Conservation (phyloP, 2,797 vertebrate genomes). For the Sebastes wilsoni region DNA sequence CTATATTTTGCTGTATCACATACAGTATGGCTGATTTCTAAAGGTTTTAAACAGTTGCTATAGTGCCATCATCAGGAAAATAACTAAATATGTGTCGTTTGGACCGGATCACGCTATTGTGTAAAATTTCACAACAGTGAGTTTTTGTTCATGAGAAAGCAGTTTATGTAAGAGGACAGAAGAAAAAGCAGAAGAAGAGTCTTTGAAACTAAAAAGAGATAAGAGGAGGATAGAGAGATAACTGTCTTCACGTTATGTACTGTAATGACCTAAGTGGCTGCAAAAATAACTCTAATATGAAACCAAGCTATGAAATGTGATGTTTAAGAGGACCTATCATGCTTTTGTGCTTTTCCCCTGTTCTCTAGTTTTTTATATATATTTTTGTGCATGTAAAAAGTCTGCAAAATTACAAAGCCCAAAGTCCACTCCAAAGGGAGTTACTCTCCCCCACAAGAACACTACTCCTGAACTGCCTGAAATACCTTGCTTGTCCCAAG, state of each 20-base stretch:
- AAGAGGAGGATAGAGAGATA: background rate
- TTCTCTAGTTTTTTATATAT: too few species aligned
- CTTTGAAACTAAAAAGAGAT: background rate
- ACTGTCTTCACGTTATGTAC: too few species aligned
- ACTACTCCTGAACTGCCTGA: too few species aligned
- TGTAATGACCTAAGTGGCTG: too few species aligned
- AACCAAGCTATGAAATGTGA: background rate
- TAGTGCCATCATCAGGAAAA: background rate
- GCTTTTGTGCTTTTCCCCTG: too few species aligned
- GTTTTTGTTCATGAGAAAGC: background rate
- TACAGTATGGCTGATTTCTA: background rate
- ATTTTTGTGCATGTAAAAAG: too few species aligned
- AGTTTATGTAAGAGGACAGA: background rate
- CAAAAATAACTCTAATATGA: background rate
- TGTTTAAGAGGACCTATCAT: background rate
- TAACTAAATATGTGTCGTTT: background rate
- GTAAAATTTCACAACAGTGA: background rate
- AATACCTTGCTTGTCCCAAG: too few species aligned
- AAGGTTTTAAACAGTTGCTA: background rate
- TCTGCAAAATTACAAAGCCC: too few species aligned
- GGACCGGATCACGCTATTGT: background rate
- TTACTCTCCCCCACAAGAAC: too few species aligned
- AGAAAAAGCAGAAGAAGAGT: background rate
- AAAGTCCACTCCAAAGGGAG: too few species aligned
- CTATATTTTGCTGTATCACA: background rate